These are phyloP conservation scores for Drosophila melanosoma DNA, from an alignment of 2,888 invertebrate genomes.

Conservation along the genomic window DNA sequence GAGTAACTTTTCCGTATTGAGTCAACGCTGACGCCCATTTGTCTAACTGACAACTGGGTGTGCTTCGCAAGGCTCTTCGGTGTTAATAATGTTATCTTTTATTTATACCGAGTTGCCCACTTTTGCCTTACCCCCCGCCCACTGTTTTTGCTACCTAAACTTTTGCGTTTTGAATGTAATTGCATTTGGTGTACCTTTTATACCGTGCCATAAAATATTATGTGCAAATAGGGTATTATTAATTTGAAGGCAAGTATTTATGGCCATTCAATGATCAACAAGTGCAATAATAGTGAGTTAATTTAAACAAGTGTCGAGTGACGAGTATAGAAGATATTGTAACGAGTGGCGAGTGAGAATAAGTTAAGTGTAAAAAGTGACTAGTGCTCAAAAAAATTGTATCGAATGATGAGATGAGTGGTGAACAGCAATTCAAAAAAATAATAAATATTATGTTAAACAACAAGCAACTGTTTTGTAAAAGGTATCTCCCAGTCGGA, in stretches of 20 bases:
- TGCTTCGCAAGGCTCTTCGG: conserved; percentile 52
- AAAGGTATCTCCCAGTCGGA: conserved; percentile 9
- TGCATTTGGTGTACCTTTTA: conserved; percentile 64
- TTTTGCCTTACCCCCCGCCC: neutral
- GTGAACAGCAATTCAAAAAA: neutral
- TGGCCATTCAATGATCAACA: neutral
- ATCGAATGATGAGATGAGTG: neutral
- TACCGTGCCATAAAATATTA: neutral
- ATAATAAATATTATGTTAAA: neutral
- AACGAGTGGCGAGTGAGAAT: neutral
- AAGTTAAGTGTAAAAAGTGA: neutral
- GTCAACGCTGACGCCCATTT: conserved; percentile 71
- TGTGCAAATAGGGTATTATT: neutral
- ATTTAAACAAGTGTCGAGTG: neutral
- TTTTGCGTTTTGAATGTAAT: conserved; percentile 66
- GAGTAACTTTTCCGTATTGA: conserved; percentile 57
- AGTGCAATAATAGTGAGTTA: neutral
- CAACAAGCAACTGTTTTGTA: neutral
- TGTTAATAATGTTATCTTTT: conserved; percentile 80
- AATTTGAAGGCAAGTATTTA: neutral
- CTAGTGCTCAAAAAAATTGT: no score
- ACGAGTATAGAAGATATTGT: neutral
- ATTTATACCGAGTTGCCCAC: conserved; percentile 59
- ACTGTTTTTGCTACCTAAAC: conserved; percentile 43
- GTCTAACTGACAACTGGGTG: conserved; percentile 59